Base-by-base conservation (phyloP, 2,888 invertebrate genomes). In the Serrognathus titanus region DNA sequence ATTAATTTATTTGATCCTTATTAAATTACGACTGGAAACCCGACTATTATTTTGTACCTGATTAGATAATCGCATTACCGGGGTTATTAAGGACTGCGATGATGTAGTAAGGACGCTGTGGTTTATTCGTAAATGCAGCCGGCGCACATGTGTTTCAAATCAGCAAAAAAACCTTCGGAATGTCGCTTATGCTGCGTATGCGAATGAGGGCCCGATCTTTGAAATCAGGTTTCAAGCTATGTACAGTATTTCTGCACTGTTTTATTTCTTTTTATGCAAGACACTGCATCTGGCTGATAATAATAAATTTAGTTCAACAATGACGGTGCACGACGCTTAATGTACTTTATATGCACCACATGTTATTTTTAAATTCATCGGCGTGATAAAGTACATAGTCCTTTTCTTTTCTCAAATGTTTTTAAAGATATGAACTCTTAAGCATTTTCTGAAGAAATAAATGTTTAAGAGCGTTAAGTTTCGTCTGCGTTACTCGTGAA, bases 1-100 rank as follows among this genome's bases (percentile, higher is more conserved):
- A 53, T 53, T 48, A 53, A 53, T 53, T 48, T 53, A 53, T 53
- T 53, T 53, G 55, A 55, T 55, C 55, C 55, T 55, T 55, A 55
- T 55, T 55, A 55, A 55, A 55, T 55, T 55, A 55, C 50, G 49
- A 31, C 24, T 31, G 3, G 24, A 31, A 31, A 31, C 24, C 24
- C 24, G 1, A 31, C 24, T 31, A 31, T 31, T 31, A 31, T 31
- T 31, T 31, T 31, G 24, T 31, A 7, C 24, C 24, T 31, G 24
- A 2, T 31, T 31, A 31, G 24, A 31, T 31, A 31, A 31, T 31
- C 24, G 24, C 6, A 31, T 31, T 31, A 31, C 7, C 6, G 6
- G n/a, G 24, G 2, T 31, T 31, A 31, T 31, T 31, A 31, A 31
- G 24, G 24, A 3, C 4, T 31, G 24, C 24, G 24, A 5, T 31